These are phyloP conservation scores for Harpegnathos saltator DNA, from an alignment of 1,140 invertebrate genomes.

Conservation along the genomic window DNA sequence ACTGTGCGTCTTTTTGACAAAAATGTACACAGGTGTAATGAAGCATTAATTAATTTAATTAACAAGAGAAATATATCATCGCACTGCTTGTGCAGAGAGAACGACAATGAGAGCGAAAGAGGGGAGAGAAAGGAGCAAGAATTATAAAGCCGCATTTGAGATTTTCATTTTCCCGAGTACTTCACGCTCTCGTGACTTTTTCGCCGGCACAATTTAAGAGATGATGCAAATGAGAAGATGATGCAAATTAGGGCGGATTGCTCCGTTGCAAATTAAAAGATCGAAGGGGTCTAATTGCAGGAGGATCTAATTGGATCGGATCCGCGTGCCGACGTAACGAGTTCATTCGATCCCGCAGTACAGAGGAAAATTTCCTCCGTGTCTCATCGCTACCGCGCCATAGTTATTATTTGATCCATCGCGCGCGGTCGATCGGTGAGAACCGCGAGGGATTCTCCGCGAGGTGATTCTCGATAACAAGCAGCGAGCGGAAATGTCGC, in stretches of 20 bases:
- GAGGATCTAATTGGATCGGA: too few species aligned
- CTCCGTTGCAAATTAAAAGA: too few species aligned
- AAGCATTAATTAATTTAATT: slow-evolving; percentile 36
- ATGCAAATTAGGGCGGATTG: too few species aligned
- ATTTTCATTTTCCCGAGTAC: slow-evolving; percentile 35
- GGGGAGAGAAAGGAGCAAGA: neutral
- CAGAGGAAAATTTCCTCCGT: too few species aligned
- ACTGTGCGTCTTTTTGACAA: neutral
- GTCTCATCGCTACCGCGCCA: too few species aligned
- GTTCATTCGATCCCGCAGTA: too few species aligned
- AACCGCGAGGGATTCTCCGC: too few species aligned
- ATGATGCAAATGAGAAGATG: too few species aligned
- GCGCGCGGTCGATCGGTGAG: neutral
- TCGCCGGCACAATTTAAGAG: too few species aligned
- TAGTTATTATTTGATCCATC: neutral
- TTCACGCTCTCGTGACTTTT: too few species aligned
- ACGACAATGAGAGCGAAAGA: neutral
- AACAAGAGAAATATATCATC: slow-evolving; percentile 15
- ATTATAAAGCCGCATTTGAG: slow-evolving; percentile 14
- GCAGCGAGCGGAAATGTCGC: neutral
- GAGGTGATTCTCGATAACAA: slow-evolving; percentile 13
- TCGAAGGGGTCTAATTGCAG: too few species aligned
- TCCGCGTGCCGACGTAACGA: too few species aligned
- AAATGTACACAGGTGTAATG: neutral
- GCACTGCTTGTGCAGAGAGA: neutral